These are phyloP conservation scores for Takifugu rubripes DNA, from an alignment of 2,797 vertebrate species.

Conservation along the genomic window DNA sequence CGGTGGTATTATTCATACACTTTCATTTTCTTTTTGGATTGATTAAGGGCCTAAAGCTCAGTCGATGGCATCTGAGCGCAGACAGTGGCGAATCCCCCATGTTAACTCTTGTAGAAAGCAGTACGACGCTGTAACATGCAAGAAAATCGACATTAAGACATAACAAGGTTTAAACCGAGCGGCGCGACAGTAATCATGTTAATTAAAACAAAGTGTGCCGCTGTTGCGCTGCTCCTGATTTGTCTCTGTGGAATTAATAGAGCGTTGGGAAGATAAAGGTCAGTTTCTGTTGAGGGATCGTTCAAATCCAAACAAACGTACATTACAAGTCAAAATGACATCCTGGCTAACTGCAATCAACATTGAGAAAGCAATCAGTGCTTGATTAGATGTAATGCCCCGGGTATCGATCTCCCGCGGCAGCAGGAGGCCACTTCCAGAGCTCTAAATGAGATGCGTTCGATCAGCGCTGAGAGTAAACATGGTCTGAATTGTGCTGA, in stretches of 20 bases:
- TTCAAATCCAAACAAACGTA: constrained; percentile 52
- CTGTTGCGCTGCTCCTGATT: constrained; percentile 5
- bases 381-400: constrained; percentile 60
- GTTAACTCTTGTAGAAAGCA: background rate
- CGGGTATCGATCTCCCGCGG: constrained; percentile 54
- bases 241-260: constrained; percentile 27
- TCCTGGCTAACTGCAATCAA: constrained; percentile 49
- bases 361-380: constrained; percentile 65
- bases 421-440: constrained; percentile 39
- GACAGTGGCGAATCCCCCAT: background rate
- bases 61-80: too few species aligned
- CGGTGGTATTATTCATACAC: too few species aligned
- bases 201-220: constrained; percentile 15
- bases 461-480: constrained; percentile 58
- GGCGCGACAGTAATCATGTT: constrained; percentile 1
- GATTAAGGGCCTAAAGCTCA: too few species aligned
- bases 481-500: constrained; percentile 41
- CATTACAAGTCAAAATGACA: constrained; percentile 45
- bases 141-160: constrained; percentile 3
- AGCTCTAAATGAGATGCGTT: constrained; percentile 53
- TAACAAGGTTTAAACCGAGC: constrained; percentile 1
- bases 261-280: constrained; percentile 34
- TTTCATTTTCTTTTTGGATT: too few species aligned
- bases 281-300: constrained; percentile 35
- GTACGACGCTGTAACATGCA: background rate